A percentile compares a stretch with the other conserved stretches of the same genome.
These are phyloP conservation scores for Periophthalmus modestus DNA, from an alignment of 2,113 vertebrate genomes.

Conservation along the genomic window DNA sequence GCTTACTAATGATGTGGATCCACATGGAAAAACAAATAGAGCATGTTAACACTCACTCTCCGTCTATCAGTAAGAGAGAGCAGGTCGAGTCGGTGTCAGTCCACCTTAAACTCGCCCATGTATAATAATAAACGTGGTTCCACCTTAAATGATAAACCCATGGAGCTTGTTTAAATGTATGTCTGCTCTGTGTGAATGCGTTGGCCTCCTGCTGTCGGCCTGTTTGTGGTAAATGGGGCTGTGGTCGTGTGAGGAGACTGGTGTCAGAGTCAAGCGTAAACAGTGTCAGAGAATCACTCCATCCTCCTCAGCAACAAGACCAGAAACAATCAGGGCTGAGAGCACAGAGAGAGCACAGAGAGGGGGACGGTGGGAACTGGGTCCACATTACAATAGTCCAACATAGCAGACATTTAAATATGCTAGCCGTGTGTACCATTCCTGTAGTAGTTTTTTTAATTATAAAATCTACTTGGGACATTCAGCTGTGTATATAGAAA, in stretches of 20 bases:
- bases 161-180: background rate
- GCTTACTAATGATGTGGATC: background rate
- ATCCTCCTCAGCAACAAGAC: conserved; percentile 73
- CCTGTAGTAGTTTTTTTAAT: no score
- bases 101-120: conserved; percentile 46
- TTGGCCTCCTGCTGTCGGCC: background rate
- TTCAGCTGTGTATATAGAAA: no score
- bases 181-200: conserved; percentile 41
- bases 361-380: conserved; percentile 18
- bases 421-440: no score
- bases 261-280: conserved; percentile 75
- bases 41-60: conserved; percentile 22
- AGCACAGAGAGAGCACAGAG: no score
- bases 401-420: no score
- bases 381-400: no score
- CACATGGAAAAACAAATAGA: conserved; percentile 53
- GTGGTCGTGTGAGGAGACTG: conserved; percentile 50
- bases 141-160: background rate
- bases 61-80: conserved; percentile 21
- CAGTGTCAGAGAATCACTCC: conserved; percentile 82
- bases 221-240: conserved; percentile 71
- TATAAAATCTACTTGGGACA: no score
- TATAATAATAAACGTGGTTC: conserved; percentile 36
- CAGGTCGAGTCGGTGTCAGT: conserved; percentile 47
- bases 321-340: background rate